Base-by-base conservation (phyloP, 1,140 invertebrate species). In the Galleria mellonella region DNA sequence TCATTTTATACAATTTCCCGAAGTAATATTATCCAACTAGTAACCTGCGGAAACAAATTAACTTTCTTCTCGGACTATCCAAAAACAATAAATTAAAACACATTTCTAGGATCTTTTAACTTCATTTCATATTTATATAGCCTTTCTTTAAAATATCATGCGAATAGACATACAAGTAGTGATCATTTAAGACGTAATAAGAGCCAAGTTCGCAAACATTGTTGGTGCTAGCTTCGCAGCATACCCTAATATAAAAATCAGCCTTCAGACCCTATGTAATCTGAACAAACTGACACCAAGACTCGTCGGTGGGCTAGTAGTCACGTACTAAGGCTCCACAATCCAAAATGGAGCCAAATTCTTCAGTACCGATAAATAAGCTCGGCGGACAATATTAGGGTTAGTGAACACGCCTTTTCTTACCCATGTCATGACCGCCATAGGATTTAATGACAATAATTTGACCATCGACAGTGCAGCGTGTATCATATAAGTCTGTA, bases 281-380 rank as follows among this genome's bases (percentile, higher is more conserved):
- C 70, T 48, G 23, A 72, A 64, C 6, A 73, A 36, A 28, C 47
- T 60, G 6, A 64, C 48, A 0, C 59, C 72, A 2, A 63, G 27
- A n/a, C 55, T 17, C 1, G 50, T 9, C 0, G 51, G 46, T 4
- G 72, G 72, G 3, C 47, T 36, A 1, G 63, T 76, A 1, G 68
- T 72, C 4, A 76, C 41, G 32, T 70, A 72, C n/a, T 73, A 29
- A 0, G 60, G 65, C 5, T 56, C 62, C 0, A 68, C 57, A 7
- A 72, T 55, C 70, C 70, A 77, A 45, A 65, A 73, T 8, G 73
- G 73, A 5, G 65, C 56, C 15, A 73, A 45, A 31, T 56, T 70
- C 55, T 77, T 74, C 29, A 77, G 36, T 23, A 74, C 71, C 0
- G 58, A 54, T 40, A 77, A 47, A 39, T 73, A 70, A 0, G 65